phyloP scores from a whole-genome alignment of 2,888 invertebrate species.

The Quadriops clusia region DNA sequence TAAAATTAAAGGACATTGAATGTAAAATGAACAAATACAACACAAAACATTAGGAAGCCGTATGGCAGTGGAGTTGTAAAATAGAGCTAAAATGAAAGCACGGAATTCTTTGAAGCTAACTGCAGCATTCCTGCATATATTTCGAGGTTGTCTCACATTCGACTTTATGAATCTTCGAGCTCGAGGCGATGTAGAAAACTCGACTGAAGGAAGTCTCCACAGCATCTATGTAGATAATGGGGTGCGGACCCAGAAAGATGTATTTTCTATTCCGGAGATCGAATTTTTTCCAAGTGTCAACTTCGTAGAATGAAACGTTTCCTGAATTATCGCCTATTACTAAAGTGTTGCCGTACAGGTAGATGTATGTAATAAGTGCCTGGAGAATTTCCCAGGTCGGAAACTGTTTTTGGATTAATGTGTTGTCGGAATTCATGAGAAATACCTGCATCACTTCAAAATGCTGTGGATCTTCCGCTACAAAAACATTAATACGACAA shows the following conservation, averaged over 20 bases:
- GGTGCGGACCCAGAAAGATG: conserved; percentile 30
- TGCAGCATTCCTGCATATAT: no score
- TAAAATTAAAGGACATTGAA: no score
- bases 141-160: conserved; percentile 17
- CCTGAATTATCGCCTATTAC: conserved; percentile 31
- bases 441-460: no score
- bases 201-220: conserved; percentile 27
- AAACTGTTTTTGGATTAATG: conserved; percentile 33
- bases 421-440: conserved; percentile 26
- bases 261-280: conserved; percentile 28
- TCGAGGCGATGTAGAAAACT: conserved; percentile 31
- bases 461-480: no score
- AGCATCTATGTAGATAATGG: conserved; percentile 31
- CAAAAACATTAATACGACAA: no score
- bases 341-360: conserved; percentile 33
- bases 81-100: no score
- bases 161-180: conserved; percentile 30
- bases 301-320: conserved; percentile 30
- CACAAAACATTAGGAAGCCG: no score
- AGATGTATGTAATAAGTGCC: conserved; percentile 32
- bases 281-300: conserved; percentile 33
- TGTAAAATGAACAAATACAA: no score
- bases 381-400: conserved; percentile 31
- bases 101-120: no score
- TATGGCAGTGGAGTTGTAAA: no score